Evolutionary conservation across 1,140 invertebrate genomes (phyloP), one percentile per base, ranked within the genome.

Genomic region (Eueides isabella): DNA sequence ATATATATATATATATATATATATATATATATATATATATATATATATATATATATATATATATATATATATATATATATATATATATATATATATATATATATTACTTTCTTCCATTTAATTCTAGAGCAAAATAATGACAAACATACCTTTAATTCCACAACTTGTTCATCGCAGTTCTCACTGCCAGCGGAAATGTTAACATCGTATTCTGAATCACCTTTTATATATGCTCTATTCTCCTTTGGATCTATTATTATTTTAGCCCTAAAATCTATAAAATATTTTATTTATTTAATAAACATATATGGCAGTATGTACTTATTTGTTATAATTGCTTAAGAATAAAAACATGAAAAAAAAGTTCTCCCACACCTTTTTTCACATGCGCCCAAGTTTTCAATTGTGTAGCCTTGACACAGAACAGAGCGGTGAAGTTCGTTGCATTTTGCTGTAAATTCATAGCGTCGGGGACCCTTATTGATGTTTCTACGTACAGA

Each of bases 371-470:
- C 19, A 26, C 64, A 73, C 63, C 55, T 33, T 66, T 65, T 73
- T 38, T 61, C 5, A 65, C 44, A 5, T 61, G 30, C 67, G 74
- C 26, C 68, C 68, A 67, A 55, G 61, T 38, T 68, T 68, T 38
- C 3, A 35, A 33, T 12, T 68, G 78, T 64, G 28, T 76, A 67
- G 84, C 80, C 29, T 72, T 79, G 1, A 91, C 67, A 77, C 94
- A 95, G 71, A 94, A 92, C 5, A 90, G 78, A 14, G 93, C 89
- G 26, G 92, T 91, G 16, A 95, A 94, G 35, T 87, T 86, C 1
- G 91, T 94, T 26, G 92, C 88, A 41, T 94, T 93, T 0, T 91
- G 86, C 38, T 90, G 92, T 9, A 95, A 82, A 76, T 94, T 92
- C 38, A 94, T 82, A 62, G 92, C 90, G 78, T 94, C 83, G 0